Evolutionary conservation across 2,888 invertebrate genomes (phyloP).

Genomic region (Diaprepes abbreviatus): DNA sequence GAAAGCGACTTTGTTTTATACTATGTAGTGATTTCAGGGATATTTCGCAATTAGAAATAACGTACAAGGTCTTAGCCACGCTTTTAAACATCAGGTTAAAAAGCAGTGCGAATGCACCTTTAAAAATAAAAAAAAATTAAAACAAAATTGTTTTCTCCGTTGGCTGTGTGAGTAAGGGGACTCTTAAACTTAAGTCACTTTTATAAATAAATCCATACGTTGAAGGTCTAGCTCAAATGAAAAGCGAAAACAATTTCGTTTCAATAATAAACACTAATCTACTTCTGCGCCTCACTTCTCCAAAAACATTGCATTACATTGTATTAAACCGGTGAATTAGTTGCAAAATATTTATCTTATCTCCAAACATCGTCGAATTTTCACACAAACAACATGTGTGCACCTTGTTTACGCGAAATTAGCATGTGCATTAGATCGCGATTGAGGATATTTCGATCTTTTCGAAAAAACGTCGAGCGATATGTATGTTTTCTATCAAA

Average conservation of each 20-base stretch:
- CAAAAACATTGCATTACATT: constrained; percentile 23
- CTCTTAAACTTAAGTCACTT: constrained; percentile 2
- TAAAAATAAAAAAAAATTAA: too few species aligned
- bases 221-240: constrained; percentile 20
- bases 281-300: constrained; percentile 3
- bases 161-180: background rate
- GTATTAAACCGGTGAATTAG: constrained; percentile 19
- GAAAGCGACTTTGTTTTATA: too few species aligned
- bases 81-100: too few species aligned
- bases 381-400: constrained; percentile 14
- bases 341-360: constrained; percentile 38
- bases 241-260: constrained; percentile 22
- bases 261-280: constrained; percentile 21
- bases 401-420: background rate
- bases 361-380: constrained; percentile 23
- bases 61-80: too few species aligned
- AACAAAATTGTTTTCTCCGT: too few species aligned
- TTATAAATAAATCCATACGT: constrained; percentile 8
- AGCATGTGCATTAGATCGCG: background rate
- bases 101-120: too few species aligned
- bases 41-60: too few species aligned
- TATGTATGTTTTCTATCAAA: too few species aligned
- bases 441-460: too few species aligned
- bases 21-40: too few species aligned
- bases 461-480: too few species aligned